phyloP scores from a whole-genome alignment of 2,888 invertebrate genomes.

The Megastigmus dorsalis region DNA sequence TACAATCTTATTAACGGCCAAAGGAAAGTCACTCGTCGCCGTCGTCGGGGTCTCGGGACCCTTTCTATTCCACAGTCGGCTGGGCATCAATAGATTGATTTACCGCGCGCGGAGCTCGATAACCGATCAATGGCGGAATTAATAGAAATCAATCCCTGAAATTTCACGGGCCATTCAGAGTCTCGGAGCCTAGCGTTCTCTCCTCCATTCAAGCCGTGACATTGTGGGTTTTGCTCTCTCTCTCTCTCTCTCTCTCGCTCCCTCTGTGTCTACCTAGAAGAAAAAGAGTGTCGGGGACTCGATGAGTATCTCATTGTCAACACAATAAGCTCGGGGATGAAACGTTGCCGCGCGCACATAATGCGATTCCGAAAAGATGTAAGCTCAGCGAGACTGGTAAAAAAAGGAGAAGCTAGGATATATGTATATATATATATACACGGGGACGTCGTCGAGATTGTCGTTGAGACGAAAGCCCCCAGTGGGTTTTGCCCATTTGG shows the following conservation, averaged over 20 bases:
- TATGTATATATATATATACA: too few relatives aligned
- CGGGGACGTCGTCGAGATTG: conserved; percentile 9
- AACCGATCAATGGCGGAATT: conserved; percentile 52
- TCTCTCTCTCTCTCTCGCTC: background rate
- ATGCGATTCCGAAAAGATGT: conserved; percentile 42
- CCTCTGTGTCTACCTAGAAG: background rate
- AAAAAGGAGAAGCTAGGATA: background rate
- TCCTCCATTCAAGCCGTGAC: conserved; percentile 19
- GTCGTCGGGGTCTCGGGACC: background rate
- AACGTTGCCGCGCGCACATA: conserved; percentile 22
- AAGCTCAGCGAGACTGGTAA: conserved; percentile 3
- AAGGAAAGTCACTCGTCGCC: background rate
- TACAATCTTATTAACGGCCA: conserved; percentile 49
- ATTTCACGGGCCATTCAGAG: conserved; percentile 50
- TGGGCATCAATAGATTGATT: conserved; percentile 47
- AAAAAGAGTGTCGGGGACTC: conserved; percentile 9
- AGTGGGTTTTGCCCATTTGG: conserved; percentile 30
- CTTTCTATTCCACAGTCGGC: conserved; percentile 22
- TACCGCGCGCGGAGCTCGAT: conserved; percentile 38
- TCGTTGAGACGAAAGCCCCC: conserved; percentile 4
- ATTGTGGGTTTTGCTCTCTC: conserved; percentile 16
- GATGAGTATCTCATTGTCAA: conserved; percentile 52
- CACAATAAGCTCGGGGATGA: conserved; percentile 33
- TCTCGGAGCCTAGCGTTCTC: too few relatives aligned
- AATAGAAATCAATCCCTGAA: conserved; percentile 53